Percentiles rank a stretch among this genome's conserved stretches.
Evolutionary conservation across 2,797 vertebrate genomes (phyloP).

Genomic region (Cirrhinus molitorella): DNA sequence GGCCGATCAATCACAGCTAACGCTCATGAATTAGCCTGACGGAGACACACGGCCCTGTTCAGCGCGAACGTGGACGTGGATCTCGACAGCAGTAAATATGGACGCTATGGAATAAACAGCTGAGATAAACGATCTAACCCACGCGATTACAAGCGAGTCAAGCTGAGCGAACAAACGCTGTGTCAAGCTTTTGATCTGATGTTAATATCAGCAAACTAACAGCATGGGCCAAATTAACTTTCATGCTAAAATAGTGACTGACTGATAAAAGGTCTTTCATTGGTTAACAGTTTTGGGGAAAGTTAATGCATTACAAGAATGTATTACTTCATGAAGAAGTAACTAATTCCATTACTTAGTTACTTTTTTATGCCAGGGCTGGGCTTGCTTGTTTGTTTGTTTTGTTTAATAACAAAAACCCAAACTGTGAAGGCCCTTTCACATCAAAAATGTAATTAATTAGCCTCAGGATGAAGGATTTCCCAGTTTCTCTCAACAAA

Average conservation of each 20-base stretch:
- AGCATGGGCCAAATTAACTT: background rate
- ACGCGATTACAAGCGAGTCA: background rate
- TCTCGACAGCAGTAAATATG: conserved; percentile 27
- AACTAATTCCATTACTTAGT: background rate
- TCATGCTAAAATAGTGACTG: background rate
- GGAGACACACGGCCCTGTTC: conserved; percentile 13
- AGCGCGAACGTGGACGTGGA: conserved; percentile 13
- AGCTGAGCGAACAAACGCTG: background rate
- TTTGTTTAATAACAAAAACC: too few species aligned
- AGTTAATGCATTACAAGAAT: background rate
- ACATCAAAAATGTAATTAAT: too few species aligned
- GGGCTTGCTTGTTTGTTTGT: too few species aligned
- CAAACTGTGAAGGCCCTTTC: too few species aligned
- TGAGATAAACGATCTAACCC: conserved; percentile 6
- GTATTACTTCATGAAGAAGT: background rate
- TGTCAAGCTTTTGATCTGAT: background rate
- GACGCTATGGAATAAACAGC: conserved; percentile 29
- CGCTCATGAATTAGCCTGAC: conserved; percentile 7
- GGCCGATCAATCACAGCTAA: conserved; percentile 64
- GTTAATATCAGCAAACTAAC: background rate
- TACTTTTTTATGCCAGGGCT: too few species aligned
- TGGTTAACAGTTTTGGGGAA: background rate
- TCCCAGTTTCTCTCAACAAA: too few species aligned
- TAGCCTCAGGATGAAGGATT: too few species aligned
- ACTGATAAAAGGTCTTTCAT: background rate